Conservation (phyloP, 1,140 invertebrate species). For the Diabrotica undecimpunctata region DNA sequence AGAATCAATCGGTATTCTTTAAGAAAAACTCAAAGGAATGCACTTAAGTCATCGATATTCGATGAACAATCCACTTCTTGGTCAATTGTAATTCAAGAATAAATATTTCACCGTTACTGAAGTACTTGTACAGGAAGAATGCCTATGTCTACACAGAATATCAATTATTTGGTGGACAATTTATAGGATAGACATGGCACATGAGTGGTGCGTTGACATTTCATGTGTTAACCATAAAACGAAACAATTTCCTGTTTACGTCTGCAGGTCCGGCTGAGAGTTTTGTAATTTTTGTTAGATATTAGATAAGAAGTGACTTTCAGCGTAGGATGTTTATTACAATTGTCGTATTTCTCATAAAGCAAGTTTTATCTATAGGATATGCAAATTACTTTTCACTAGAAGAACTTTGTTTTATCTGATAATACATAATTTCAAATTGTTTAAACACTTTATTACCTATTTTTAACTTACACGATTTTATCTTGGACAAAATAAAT, state of each 20-base stretch:
- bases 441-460: too few relatives aligned
- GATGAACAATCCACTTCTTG: slow-evolving; percentile 12
- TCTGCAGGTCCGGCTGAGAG: background rate
- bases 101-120: slow-evolving; percentile 9
- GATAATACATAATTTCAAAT: too few relatives aligned
- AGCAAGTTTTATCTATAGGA: too few relatives aligned
- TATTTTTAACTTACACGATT: too few relatives aligned
- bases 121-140: slow-evolving; percentile 11
- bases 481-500: too few relatives aligned
- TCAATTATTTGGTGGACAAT: slow-evolving; percentile 7
- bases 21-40: background rate
- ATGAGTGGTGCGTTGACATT: slow-evolving; percentile 10
- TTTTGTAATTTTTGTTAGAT: too few relatives aligned
- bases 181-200: slow-evolving; percentile 6
- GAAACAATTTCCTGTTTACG: slow-evolving; percentile 14
- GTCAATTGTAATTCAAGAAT: slow-evolving; percentile 10
- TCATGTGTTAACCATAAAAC: slow-evolving; percentile 15
- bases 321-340: too few relatives aligned
- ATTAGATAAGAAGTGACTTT: too few relatives aligned
- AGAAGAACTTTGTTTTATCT: too few relatives aligned
- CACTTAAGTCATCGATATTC: slow-evolving; percentile 2
- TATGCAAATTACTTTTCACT: too few relatives aligned
- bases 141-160: slow-evolving; percentile 6
- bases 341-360: too few relatives aligned
- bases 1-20: background rate